phyloP scores from a whole-genome alignment of 2,113 vertebrate species.

The Lophochroa leadbeateri region DNA sequence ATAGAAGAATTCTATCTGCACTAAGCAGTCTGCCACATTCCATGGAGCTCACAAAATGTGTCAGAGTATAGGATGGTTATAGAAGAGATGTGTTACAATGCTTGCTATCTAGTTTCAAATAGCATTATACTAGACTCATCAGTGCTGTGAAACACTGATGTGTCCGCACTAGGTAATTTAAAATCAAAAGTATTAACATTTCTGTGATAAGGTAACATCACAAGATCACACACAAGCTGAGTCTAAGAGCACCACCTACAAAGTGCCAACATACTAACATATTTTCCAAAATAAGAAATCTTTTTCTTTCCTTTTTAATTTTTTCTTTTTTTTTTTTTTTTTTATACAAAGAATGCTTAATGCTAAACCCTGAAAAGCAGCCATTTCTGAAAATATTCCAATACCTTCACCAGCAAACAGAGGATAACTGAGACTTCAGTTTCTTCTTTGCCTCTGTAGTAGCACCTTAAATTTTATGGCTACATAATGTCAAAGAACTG shows the following conservation, averaged over 20 bases:
- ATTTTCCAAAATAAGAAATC: not conserved
- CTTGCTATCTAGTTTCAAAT: not conserved
- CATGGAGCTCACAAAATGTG: not conserved
- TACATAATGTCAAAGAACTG: not conserved
- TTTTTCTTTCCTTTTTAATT: no score
- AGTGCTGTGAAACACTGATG: not conserved
- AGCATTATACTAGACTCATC: not conserved
- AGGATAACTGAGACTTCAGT: not conserved
- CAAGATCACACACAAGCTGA: not conserved
- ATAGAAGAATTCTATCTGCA: not conserved
- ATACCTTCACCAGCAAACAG: not conserved
- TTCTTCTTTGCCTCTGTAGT: not conserved
- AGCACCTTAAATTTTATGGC: not conserved
- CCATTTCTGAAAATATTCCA: not conserved
- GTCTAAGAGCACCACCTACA: not conserved
- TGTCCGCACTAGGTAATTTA: rapidly evolving
- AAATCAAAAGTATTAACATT: not conserved
- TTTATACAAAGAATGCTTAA: not conserved
- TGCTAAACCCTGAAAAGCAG: not conserved
- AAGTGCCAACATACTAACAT: not conserved
- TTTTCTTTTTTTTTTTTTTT: not conserved
- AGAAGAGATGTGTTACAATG: not conserved
- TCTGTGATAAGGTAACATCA: not conserved
- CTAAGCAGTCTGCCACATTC: not conserved
- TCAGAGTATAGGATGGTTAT: not conserved